Percentiles rank a stretch among this genome's conserved stretches.
Evolutionary conservation across 2,888 invertebrate genomes (phyloP).

Genomic region (Papilio protenor): DNA sequence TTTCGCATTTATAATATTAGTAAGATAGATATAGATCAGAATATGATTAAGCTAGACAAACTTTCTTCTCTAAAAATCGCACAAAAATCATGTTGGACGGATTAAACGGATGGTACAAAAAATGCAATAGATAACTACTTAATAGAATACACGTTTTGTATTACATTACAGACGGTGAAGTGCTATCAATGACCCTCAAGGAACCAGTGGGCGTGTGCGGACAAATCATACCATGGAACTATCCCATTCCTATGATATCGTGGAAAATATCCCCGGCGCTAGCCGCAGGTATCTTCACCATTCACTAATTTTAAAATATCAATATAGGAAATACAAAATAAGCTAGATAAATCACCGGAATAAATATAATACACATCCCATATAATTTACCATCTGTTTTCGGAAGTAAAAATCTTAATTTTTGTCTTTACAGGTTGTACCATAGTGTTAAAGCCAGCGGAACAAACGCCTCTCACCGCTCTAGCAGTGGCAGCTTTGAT

Average conservation of each 20-base stretch:
- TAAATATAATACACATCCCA: not conserved
- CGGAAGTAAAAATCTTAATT: not conserved
- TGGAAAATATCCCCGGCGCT: conserved; percentile 96
- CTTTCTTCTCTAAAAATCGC: too few species aligned
- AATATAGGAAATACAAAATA: not conserved
- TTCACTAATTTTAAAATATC: not conserved
- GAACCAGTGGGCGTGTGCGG: conserved; percentile 96
- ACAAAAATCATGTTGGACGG: not conserved
- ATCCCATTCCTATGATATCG: conserved; percentile 95
- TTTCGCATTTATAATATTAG: too few species aligned
- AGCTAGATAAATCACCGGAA: not conserved
- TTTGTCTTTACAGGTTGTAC: conserved; percentile 85
- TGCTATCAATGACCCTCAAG: conserved; percentile 91
- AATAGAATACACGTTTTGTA: not conserved
- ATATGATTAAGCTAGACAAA: too few species aligned
- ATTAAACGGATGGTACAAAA: not conserved
- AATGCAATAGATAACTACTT: too few species aligned
- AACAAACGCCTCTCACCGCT: conserved; percentile 97
- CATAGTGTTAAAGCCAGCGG: conserved; percentile 95
- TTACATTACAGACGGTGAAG: conserved; percentile 87
- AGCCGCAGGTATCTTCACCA: conserved; percentile 80
- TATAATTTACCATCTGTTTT: not conserved
- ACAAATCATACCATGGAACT: conserved; percentile 98
- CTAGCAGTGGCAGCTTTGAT: conserved; percentile 93
- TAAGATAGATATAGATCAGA: too few species aligned